Evolutionary conservation across 1,140 invertebrate species (phyloP).

Genomic region (Caerostris extrusa): DNA sequence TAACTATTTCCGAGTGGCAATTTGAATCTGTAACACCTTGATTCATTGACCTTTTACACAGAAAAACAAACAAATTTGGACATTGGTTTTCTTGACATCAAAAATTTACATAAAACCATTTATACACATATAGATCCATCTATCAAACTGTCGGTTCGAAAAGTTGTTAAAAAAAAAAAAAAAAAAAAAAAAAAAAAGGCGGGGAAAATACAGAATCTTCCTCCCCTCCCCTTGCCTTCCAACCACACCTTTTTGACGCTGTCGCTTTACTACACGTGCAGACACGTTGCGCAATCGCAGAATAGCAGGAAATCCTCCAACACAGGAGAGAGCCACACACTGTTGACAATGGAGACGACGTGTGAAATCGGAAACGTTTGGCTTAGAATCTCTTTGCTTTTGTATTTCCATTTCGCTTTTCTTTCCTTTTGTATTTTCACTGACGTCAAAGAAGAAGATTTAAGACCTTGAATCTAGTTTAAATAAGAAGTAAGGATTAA

Average conservation of each 20-base stretch:
- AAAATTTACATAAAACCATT: neutral
- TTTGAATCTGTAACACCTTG: neutral
- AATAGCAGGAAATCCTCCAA: slow-evolving; percentile 15
- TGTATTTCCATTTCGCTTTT: neutral
- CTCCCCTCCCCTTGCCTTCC: neutral
- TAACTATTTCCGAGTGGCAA: neutral
- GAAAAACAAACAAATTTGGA: neutral
- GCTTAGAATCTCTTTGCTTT: neutral
- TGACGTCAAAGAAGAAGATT: neutral
- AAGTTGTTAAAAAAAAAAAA: neutral
- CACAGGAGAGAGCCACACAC: neutral
- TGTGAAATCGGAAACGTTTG: neutral
- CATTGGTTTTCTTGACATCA: neutral
- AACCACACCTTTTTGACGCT: slow-evolving; percentile 9
- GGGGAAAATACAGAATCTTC: neutral
- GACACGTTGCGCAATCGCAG: neutral
- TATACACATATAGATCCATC: neutral
- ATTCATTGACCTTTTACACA: neutral
- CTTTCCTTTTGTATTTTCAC: neutral
- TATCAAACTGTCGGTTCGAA: neutral
- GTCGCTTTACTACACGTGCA: slow-evolving; percentile 1
- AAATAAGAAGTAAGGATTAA: neutral
- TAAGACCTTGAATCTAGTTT: too few relatives aligned
- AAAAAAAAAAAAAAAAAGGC: neutral
- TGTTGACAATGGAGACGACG: neutral